Percentiles rank a stretch among this genome's conserved stretches.
Conservation (phyloP, 2,888 invertebrate genomes). For the Cryptus viduatorius region DNA sequence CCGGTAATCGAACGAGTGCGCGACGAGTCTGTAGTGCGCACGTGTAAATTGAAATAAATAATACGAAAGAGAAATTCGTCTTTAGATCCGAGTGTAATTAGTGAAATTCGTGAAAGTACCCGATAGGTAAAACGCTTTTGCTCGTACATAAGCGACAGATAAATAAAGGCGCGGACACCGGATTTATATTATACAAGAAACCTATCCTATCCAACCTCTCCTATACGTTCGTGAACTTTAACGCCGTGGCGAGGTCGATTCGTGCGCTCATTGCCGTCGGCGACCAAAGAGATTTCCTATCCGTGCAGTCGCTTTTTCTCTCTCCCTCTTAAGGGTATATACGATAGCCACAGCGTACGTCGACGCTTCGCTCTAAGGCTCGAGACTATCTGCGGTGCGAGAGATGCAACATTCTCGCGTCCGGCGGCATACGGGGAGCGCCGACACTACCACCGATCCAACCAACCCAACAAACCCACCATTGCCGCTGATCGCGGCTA, state of each 20-base stretch:
- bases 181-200: slow-evolving; percentile 30
- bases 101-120: slow-evolving; percentile 40
- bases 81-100: slow-evolving; percentile 29
- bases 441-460: slow-evolving; percentile 51
- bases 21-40: neutral
- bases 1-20: neutral
- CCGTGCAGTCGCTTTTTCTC: slow-evolving; percentile 11
- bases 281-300: slow-evolving; percentile 55
- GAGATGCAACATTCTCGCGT: slow-evolving; percentile 69
- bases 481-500: slow-evolving; percentile 69
- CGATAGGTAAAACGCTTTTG: slow-evolving; percentile 16
- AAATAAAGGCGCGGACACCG: slow-evolving; percentile 40
- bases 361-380: slow-evolving; percentile 30
- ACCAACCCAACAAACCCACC: slow-evolving; percentile 54
- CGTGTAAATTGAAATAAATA: slow-evolving; percentile 26
- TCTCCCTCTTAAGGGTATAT: slow-evolving; percentile 32
- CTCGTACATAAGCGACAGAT: slow-evolving; percentile 1
- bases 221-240: slow-evolving; percentile 58
- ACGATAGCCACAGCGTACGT: slow-evolving; percentile 31
- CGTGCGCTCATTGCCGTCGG: slow-evolving; percentile 55
- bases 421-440: slow-evolving; percentile 77
- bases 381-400: slow-evolving; percentile 14
- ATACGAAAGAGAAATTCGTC: slow-evolving; percentile 30
- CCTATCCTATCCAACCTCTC: slow-evolving; percentile 12
- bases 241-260: slow-evolving; percentile 49